Conservation (phyloP, 2,888 invertebrate genomes). For the Strigamia transsilvanica region DNA sequence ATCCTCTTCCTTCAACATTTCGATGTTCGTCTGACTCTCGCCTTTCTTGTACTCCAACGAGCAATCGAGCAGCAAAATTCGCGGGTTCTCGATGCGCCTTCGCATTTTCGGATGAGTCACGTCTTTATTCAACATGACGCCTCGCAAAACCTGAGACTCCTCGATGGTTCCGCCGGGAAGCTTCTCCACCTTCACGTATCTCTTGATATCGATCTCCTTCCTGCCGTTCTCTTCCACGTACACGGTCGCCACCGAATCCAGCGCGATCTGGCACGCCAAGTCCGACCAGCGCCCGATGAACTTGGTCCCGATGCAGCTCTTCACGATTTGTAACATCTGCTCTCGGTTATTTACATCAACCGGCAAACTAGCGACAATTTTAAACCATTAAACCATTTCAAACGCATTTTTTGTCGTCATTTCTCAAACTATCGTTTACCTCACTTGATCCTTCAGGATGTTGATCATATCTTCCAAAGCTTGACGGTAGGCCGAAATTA, state of each 20-base stretch:
- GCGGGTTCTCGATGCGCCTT: constrained; percentile 91
- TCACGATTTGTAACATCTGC: constrained; percentile 84
- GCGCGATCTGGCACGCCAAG: constrained; percentile 92
- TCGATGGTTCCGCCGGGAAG: constrained; percentile 96
- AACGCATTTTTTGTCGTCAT: too few relatives aligned
- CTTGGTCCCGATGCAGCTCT: constrained; percentile 96
- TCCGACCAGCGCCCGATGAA: constrained; percentile 96
- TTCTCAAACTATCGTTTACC: constrained; percentile 60
- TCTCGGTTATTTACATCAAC: constrained; percentile 82
- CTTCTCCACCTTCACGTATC: constrained; percentile 90
- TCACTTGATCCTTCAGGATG: constrained; percentile 79
- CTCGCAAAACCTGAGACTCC: constrained; percentile 89
- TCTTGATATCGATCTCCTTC: constrained; percentile 95
- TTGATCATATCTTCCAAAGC: constrained; percentile 92
- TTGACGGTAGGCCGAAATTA: constrained; percentile 92
- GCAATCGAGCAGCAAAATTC: constrained; percentile 94
- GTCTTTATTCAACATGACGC: constrained; percentile 98
- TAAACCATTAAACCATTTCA: too few relatives aligned
- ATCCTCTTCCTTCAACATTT: constrained; percentile 92
- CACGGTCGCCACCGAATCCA: constrained; percentile 94
- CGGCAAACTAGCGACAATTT: too few relatives aligned
- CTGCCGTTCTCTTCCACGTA: constrained; percentile 86
- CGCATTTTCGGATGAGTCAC: constrained; percentile 98
- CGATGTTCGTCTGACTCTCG: constrained; percentile 97
- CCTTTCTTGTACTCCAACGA: constrained; percentile 98